A percentile compares a stretch with the other conserved stretches of the same genome.
Conservation (phyloP, 2,888 invertebrate species). For the Strigamia maritima region DNA sequence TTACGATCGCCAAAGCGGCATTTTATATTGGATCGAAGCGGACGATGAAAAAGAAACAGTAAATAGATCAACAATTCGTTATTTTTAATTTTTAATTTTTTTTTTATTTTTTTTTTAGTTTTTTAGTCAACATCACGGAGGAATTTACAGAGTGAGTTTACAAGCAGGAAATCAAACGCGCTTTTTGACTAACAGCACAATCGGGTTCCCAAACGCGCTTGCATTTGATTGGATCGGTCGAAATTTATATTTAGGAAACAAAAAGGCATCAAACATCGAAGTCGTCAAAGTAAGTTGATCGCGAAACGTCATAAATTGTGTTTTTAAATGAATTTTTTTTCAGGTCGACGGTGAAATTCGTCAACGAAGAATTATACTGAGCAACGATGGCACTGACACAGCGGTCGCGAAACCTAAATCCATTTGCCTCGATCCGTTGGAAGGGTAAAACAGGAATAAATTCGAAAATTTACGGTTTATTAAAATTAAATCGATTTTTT, state of each 20-base stretch:
- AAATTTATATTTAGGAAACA: conserved; percentile 89
- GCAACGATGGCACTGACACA: conserved; percentile 79
- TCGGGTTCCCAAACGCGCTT: conserved; percentile 84
- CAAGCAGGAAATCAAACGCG: conserved; percentile 79
- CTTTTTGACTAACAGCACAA: conserved; percentile 77
- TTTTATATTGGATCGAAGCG: conserved; percentile 81
- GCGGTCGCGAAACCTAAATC: conserved; percentile 85
- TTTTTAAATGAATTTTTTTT: background rate
- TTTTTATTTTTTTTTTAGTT: no score
- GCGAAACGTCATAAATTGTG: background rate
- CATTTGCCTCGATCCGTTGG: conserved; percentile 85
- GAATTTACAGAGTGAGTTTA: conserved; percentile 77
- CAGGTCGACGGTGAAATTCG: conserved; percentile 75
- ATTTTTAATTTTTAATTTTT: background rate
- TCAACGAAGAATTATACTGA: conserved; percentile 78
- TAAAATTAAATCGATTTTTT: conserved; percentile 41
- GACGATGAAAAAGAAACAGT: conserved; percentile 65
- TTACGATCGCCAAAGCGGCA: conserved; percentile 80
- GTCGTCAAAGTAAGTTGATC: conserved; percentile 61
- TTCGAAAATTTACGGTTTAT: background rate
- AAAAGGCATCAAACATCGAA: conserved; percentile 84
- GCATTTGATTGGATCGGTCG: conserved; percentile 97
- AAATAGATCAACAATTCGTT: conserved; percentile 13
- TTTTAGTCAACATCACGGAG: conserved; percentile 57
- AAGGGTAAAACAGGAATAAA: conserved; percentile 61